Percentiles rank a stretch among this genome's conserved stretches.
Conservation (phyloP, 2,888 invertebrate genomes). For the Leucophenga montana region DNA sequence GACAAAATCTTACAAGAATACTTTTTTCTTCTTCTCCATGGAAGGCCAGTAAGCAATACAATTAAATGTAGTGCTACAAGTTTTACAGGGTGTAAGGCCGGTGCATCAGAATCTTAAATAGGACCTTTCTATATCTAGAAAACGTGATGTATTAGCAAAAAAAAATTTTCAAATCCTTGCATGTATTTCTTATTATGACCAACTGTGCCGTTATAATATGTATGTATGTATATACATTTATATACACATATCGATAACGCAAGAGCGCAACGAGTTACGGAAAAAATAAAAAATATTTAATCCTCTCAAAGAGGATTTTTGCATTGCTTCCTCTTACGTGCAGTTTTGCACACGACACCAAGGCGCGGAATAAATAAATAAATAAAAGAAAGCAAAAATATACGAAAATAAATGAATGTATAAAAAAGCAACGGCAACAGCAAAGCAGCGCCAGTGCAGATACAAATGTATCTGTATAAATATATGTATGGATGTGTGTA, state of each 20-base stretch:
- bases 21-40: no score
- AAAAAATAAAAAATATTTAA: conserved; percentile 49
- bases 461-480: conserved; percentile 9
- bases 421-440: conserved; percentile 38
- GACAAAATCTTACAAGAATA: no score
- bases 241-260: neutral
- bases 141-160: neutral
- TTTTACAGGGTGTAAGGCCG: no score
- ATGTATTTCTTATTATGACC: neutral
- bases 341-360: conserved; percentile 63
- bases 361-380: conserved; percentile 25
- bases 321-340: neutral
- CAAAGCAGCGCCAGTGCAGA: conserved; percentile 42
- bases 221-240: conserved; percentile 30
- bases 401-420: conserved; percentile 10
- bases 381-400: neutral
- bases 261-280: neutral
- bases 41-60: no score
- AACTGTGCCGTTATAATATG: conserved; percentile 35
- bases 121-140: no score
- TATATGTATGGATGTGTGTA: conserved; percentile 6
- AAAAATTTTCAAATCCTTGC: neutral
- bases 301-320: conserved; percentile 67
- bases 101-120: no score
- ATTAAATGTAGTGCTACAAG: no score